Evolutionary conservation across 2,797 vertebrate genomes (phyloP).

Genomic region (Enteromius afrohamiltoni): DNA sequence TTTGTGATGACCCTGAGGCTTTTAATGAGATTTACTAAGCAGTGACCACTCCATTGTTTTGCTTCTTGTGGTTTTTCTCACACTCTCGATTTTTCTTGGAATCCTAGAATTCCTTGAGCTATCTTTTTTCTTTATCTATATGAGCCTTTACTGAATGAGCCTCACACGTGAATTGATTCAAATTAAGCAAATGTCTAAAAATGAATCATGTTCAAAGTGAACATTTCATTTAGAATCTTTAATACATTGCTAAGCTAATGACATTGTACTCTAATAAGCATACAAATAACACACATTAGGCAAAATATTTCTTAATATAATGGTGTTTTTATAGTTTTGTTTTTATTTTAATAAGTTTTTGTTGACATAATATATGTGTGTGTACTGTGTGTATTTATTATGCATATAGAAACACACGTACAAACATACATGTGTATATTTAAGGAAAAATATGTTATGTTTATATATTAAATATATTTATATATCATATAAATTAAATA

Average conservation of each 20-base stretch:
- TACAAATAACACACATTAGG: not conserved
- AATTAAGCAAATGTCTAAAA: not conserved
- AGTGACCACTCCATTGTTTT: conserved; percentile 23
- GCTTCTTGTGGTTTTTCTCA: conserved; percentile 21
- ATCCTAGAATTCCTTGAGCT: not conserved
- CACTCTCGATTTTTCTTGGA: conserved; percentile 22
- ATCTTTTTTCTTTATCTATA: not conserved
- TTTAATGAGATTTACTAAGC: conserved; percentile 55
- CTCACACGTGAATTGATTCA: not conserved
- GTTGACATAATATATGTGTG: too few species aligned
- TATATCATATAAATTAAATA: too few species aligned
- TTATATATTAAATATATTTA: too few species aligned
- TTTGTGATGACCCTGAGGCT: conserved; percentile 61
- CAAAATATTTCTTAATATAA: not conserved
- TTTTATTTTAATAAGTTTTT: not conserved
- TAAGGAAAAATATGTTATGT: too few species aligned
- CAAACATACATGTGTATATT: not conserved
- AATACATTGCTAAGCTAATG: not conserved
- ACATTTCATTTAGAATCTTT: not conserved
- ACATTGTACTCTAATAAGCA: not conserved
- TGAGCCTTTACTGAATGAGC: not conserved
- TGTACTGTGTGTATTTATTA: too few species aligned
- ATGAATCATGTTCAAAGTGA: not conserved
- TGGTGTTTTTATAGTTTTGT: not conserved
- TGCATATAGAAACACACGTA: not conserved